Evolutionary conservation across 2,113 vertebrate genomes (phyloP).

Genomic region (Oryctolagus cuniculus): mOryCun1.1 NC_091440.1:46533501-46534000

Average conservation of each 20-base stretch:
- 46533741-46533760: conserved; percentile 64
- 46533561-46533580: conserved; percentile 76
- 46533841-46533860: conserved; percentile 36
- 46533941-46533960: conserved; percentile 15
- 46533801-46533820: background rate
- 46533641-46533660: conserved; percentile 40
- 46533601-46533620: conserved; percentile 78
- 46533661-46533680: conserved; percentile 80
- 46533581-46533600: conserved; percentile 81
- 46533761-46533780: conserved; percentile 41
- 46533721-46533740: conserved; percentile 61
- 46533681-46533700: conserved; percentile 75
- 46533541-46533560: conserved; percentile 79
- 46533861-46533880: background rate
- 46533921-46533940: conserved; percentile 60
- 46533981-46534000: conserved; percentile 50
- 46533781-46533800: conserved; percentile 16
- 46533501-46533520: conserved; percentile 64
- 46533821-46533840: background rate
- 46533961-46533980: conserved; percentile 25
- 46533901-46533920: conserved; percentile 33
- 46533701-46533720: conserved; percentile 61
- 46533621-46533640: conserved; percentile 72
- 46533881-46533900: background rate
- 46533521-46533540: conserved; percentile 76